These are phyloP conservation scores for Leptopilina boulardi DNA, from an alignment of 1,140 invertebrate genomes.

Conservation along the genomic window DNA sequence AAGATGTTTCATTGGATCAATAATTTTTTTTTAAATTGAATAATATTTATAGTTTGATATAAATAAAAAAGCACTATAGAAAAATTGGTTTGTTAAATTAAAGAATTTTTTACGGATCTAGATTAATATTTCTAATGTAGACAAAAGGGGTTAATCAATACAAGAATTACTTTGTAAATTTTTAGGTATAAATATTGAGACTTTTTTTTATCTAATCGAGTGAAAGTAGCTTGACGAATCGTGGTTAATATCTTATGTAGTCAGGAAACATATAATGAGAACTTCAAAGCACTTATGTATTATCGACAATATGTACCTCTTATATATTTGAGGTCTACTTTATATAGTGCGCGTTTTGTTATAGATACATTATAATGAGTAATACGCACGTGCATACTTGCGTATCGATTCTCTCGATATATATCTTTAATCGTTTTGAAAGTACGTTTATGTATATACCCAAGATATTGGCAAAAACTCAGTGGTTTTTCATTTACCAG, in stretches of 20 bases:
- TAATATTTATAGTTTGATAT: no score
- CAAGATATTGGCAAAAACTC: slow-evolving; percentile 6
- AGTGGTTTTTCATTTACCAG: not conserved
- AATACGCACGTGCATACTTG: slow-evolving; percentile 13
- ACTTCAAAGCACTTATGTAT: not conserved
- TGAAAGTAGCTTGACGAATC: slow-evolving; percentile 11
- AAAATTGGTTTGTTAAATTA: not conserved
- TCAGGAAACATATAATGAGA: not conserved
- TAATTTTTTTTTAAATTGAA: no score
- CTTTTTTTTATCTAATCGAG: not conserved
- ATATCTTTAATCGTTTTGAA: not conserved
- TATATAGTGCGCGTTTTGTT: not conserved
- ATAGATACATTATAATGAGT: not conserved
- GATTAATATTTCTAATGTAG: not conserved
- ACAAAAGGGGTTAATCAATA: not conserved
- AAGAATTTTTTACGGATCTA: no score
- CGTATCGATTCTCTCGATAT: not conserved
- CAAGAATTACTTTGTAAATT: not conserved
- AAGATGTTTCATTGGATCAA: no score
- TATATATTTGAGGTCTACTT: not conserved
- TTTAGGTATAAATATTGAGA: not conserved
- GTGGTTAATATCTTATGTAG: not conserved
- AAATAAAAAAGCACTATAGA: no score
- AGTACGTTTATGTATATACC: not conserved
- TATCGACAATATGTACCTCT: not conserved